Evolutionary conservation across 2,888 invertebrate genomes (phyloP), one percentile per base, ranked within the genome.

Genomic region (Cynaeus angustus): DNA sequence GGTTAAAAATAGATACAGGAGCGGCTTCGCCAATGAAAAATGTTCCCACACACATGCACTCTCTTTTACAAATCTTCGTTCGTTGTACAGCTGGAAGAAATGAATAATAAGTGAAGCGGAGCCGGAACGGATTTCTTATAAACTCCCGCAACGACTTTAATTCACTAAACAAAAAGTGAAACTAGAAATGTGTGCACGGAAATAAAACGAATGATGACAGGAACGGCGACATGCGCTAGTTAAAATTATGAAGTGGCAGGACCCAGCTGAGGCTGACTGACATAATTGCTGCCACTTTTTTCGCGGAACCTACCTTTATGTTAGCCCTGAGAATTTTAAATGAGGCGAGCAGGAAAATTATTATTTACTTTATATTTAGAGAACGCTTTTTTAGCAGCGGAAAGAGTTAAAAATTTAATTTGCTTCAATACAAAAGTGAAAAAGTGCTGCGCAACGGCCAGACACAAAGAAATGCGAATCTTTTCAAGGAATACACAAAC

Each of bases 301-400:
- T 48, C 37, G 8, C 53, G 7, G 13, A 26, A 16, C 33, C 55
- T 38, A 66, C 66, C 48, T 66, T 46, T 14, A 48, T 21, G 48
- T 14, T 62, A 26, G 45, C 50, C 38, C 30, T 26, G 33, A 65
- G 72, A 72, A 72, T 71, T 74, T 69, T 72, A 69, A 66, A 66
- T 62, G 68, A 68, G 55, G 37, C 38, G 43, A 26, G 21, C 12
- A 28, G 41, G 53, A 6, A 28, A 59, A 46, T 59, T 59, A 71
- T 58, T 64, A 53, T 71, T 64, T 70, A 64, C 56, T 53, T 53
- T 53, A 53, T 53, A 53, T 53, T 53, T 53, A n/a, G 53, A 28
- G 26, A 30, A 10, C 28, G 28, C 16, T 50, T 50, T 48, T 50
- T 50, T 28, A 50, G 10, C 58, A 10, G 21, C 1, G 45, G 28